Conservation (phyloP, 2,797 vertebrate species). For the Spizella passerina region DNA sequence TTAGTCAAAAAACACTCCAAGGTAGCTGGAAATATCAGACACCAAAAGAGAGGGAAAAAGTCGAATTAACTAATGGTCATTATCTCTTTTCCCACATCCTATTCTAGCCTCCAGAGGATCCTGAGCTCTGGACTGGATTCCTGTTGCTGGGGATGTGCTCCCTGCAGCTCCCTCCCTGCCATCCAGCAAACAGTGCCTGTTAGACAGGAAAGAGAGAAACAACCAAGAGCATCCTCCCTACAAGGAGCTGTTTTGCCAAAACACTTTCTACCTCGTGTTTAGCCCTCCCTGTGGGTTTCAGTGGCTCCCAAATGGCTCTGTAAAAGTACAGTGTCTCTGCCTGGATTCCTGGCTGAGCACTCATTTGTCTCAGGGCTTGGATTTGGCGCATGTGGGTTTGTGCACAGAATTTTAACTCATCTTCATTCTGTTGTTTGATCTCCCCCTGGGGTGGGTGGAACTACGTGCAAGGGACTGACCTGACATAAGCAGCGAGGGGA, state of each 20-base stretch:
- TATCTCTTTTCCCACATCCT: background rate
- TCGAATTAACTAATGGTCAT: background rate
- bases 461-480: background rate
- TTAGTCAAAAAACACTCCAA: background rate
- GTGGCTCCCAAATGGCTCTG: background rate
- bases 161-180: background rate
- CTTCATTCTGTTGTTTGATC: background rate
- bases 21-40: background rate
- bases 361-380: background rate
- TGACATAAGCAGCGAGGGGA: background rate
- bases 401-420: slow-evolving; percentile 37
- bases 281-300: background rate
- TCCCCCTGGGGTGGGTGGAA: background rate
- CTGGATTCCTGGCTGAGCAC: background rate
- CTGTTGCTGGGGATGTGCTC: background rate
- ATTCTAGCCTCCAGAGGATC: background rate
- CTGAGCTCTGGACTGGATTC: accelerated
- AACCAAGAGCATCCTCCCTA: background rate
- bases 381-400: background rate
- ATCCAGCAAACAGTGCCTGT: background rate
- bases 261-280: background rate
- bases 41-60: background rate
- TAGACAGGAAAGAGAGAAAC: background rate
- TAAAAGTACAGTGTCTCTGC: background rate
- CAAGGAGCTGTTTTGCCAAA: background rate